Conservation (phyloP, 2,888 invertebrate species). For the Actias luna region DNA sequence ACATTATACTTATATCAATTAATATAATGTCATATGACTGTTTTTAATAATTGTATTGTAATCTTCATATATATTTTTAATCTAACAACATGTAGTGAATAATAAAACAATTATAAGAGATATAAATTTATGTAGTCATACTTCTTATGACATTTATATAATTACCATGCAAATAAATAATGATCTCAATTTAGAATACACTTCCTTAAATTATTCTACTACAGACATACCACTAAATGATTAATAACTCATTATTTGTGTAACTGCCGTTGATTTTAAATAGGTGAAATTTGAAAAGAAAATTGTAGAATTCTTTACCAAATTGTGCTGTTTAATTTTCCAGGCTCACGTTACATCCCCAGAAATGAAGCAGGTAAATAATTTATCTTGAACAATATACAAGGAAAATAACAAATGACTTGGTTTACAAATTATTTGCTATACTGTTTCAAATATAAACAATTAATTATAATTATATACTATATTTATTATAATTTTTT, state of each 20-base stretch:
- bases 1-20: background rate
- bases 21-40: background rate
- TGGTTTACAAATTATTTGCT: background rate
- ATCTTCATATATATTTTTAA: background rate
- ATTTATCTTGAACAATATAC: constrained; percentile 11
- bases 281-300: background rate
- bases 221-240: background rate
- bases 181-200: background rate
- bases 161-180: background rate
- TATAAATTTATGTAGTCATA: background rate
- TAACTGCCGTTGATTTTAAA: background rate
- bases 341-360: constrained; percentile 78
- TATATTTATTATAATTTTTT: background rate
- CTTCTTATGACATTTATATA: background rate
- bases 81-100: no score
- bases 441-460: background rate
- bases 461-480: background rate
- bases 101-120: no score
- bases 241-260: background rate
- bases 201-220: background rate
- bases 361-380: constrained; percentile 81
- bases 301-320: constrained; percentile 8
- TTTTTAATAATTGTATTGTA: background rate
- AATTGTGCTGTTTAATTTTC: constrained; percentile 28
- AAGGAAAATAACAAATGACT: background rate